These are phyloP conservation scores for Galaxea fascicularis DNA, from an alignment of 92 coral and sea anemone genomes.

Conservation along the genomic window DNA sequence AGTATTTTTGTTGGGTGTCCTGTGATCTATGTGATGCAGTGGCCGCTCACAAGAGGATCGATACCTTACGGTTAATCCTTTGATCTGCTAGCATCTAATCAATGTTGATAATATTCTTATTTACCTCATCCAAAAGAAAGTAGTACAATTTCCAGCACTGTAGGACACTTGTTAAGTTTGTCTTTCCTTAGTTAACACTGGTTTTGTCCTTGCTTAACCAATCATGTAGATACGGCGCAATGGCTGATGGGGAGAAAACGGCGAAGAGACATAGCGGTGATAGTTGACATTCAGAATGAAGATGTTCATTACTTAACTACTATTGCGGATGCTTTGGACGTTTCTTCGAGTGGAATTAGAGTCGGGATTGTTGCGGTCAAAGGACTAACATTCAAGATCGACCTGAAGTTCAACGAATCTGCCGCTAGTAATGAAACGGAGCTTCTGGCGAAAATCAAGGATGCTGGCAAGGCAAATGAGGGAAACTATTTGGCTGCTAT, in stretches of 20 bases:
- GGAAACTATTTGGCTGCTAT: not conserved
- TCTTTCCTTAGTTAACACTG: too few relatives aligned
- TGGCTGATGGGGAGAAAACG: not conserved
- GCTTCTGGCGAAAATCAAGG: not conserved
- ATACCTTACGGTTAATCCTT: too few relatives aligned
- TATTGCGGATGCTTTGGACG: not conserved
- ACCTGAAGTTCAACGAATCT: not conserved
- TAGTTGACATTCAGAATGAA: not conserved
- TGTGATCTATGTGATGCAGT: too few relatives aligned
- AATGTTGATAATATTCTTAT: too few relatives aligned
- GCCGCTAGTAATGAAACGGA: not conserved
- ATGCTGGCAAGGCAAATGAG: not conserved
- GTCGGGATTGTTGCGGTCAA: not conserved
- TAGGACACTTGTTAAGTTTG: too few relatives aligned
- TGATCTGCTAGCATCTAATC: too few relatives aligned
- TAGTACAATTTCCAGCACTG: too few relatives aligned
- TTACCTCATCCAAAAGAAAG: too few relatives aligned
- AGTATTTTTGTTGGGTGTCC: too few relatives aligned
- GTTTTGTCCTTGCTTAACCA: not conserved
- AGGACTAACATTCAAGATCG: not conserved
- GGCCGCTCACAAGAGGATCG: too few relatives aligned
- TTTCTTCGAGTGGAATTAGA: not conserved
- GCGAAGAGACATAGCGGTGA: not conserved
- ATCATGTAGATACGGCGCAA: not conserved
- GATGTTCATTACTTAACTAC: not conserved